phyloP scores from a whole-genome alignment of 2,113 vertebrate genomes.

The Mormyrus iriodes region DNA sequence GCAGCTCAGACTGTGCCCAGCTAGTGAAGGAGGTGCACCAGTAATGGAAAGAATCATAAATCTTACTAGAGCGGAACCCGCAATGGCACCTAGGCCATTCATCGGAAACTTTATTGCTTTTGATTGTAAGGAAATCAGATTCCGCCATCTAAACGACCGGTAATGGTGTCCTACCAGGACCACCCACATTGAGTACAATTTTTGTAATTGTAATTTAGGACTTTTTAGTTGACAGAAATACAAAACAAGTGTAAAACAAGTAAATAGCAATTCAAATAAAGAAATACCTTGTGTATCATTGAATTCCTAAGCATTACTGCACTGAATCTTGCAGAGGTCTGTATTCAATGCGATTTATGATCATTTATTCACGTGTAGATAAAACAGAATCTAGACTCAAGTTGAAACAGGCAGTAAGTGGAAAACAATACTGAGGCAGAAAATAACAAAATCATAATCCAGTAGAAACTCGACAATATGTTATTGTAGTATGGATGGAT shows the following conservation, averaged over 20 bases:
- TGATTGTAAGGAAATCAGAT: constrained; percentile 8
- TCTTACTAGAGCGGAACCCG: not conserved
- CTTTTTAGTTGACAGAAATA: not conserved
- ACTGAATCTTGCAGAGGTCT: not conserved
- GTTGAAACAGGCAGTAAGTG: not conserved
- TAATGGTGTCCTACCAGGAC: not conserved
- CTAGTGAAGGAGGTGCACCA: not conserved
- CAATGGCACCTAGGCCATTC: not conserved
- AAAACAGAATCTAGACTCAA: not conserved
- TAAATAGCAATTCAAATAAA: not conserved
- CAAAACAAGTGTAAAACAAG: not conserved
- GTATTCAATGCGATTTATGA: not conserved
- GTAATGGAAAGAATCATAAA: constrained; percentile 4
- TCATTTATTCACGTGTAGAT: not conserved
- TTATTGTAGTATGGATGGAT: not conserved
- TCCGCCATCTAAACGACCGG: not conserved
- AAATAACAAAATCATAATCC: not conserved
- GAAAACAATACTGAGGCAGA: not conserved
- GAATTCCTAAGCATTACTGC: not conserved
- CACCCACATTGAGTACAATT: not conserved
- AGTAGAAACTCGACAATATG: not conserved
- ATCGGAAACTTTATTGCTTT: not conserved
- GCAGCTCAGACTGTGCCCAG: not conserved
- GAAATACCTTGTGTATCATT: not conserved
- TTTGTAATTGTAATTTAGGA: not conserved